Conservation (phyloP, 1,140 invertebrate species). For the Anastrepha ludens region DNA sequence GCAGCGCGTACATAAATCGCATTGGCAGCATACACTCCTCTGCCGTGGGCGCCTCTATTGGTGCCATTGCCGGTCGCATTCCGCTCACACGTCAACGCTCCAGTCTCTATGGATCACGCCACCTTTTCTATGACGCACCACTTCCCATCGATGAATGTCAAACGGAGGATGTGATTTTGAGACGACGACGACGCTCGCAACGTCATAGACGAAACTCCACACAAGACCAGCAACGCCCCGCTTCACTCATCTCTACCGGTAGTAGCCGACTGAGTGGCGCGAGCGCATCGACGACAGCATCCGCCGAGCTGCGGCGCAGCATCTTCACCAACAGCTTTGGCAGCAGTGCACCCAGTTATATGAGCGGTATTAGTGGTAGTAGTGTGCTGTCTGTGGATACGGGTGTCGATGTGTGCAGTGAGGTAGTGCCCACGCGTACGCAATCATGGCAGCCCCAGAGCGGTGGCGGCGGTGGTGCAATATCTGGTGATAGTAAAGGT, state of each 20-base stretch:
- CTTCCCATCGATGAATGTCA: slow-evolving; percentile 79
- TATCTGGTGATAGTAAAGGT: slow-evolving; percentile 54
- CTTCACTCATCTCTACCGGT: slow-evolving; percentile 54
- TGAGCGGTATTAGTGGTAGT: slow-evolving; percentile 52
- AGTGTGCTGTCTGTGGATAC: slow-evolving; percentile 45
- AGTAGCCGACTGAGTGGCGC: slow-evolving; percentile 60
- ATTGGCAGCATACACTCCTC: neutral
- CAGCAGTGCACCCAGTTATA: slow-evolving; percentile 55
- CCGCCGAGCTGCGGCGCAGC: slow-evolving; percentile 64
- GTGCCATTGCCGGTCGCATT: slow-evolving; percentile 54
- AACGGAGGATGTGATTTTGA: slow-evolving; percentile 69
- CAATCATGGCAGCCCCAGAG: slow-evolving; percentile 61
- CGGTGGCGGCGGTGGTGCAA: slow-evolving; percentile 1
- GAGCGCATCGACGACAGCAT: slow-evolving; percentile 58
- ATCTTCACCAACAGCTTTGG: slow-evolving; percentile 63
- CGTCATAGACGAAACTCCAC: slow-evolving; percentile 55
- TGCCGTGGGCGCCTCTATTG: slow-evolving; percentile 64
- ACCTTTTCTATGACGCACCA: slow-evolving; percentile 79
- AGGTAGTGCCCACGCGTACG: slow-evolving; percentile 47
- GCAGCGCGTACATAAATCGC: neutral
- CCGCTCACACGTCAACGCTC: slow-evolving; percentile 67
- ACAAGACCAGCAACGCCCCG: slow-evolving; percentile 30
- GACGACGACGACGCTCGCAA: slow-evolving; percentile 63
- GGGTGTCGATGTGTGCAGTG: neutral
- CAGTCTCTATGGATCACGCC: slow-evolving; percentile 76